Base-by-base conservation (phyloP, 2,797 vertebrate genomes). In the Neosalanx taihuensis region DNA sequence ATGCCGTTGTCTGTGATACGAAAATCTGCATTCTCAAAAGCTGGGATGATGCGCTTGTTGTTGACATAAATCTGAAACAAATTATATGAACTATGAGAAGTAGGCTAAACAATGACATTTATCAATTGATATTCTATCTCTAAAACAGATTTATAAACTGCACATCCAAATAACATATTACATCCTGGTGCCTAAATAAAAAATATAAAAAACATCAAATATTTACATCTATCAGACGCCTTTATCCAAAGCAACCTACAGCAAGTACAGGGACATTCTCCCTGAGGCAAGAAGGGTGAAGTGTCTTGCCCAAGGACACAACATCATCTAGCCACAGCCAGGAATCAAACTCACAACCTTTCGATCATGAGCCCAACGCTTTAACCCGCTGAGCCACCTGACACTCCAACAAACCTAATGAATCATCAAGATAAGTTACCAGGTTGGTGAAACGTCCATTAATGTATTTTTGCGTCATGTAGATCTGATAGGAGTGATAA, bases 401-500 rank as follows among this genome's bases (percentile, higher is more conserved):
- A 26, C 23, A 1, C 23, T 26, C 23, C 23, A 26, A 26, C 23
- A 26, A 26, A 26, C 23, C 23, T 26, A 49, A 17, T 17, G 17
- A 46, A 67, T 58, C 15, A 18, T 0, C 67, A 70, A 18, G 15
- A 33, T 41, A 4, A 18, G 1, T 85, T 90, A 92, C 91, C 85
- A 82, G 31, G 74, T 89, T 90, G 68, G 5, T 82, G 56, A 83
- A 37, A 61, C 1, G 17, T 58, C 85, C 81, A 23, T 83, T 56
- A 13, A 80, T 69, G 10, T 76, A 13, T 46, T 83, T 74, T 2
- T 93, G 93, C 26, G 63, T 86, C 13, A 97, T 71, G 41, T 80
- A 89, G 69, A 96, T 94, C 86, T 92, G 89, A 84, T 92, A 94
- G 29, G 84, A 90, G 75, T 94, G 85, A 0, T 95, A 93, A 66